Conservation (phyloP, 1,140 invertebrate genomes). For the Panonychus citri region DNA sequence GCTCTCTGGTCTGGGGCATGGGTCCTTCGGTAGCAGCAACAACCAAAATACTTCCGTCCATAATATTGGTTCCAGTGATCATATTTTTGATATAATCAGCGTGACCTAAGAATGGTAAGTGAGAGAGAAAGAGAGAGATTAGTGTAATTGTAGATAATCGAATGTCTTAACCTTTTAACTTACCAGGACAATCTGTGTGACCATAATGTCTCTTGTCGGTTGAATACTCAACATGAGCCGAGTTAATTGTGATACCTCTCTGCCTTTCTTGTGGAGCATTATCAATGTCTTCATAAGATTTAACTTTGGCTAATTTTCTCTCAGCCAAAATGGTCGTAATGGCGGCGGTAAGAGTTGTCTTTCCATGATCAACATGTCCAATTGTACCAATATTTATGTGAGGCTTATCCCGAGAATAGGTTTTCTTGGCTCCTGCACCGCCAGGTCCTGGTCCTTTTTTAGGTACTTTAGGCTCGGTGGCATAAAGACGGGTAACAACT, state of each 20-base stretch:
- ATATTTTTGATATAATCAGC: constrained; percentile 99
- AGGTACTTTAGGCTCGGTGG: neutral
- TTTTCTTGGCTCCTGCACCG: neutral
- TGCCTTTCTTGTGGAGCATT: constrained; percentile 78
- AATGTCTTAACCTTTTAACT: neutral
- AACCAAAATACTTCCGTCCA: constrained; percentile 96
- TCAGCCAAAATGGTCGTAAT: constrained; percentile 77
- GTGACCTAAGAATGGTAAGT: constrained; percentile 34
- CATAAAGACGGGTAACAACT: neutral
- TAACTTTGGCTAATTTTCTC: constrained; percentile 46
- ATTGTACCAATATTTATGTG: constrained; percentile 39
- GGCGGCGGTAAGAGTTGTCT: constrained; percentile 87
- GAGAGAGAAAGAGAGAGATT: neutral
- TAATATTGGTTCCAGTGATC: constrained; percentile 93
- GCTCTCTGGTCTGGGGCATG: constrained; percentile 97
- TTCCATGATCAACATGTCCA: constrained; percentile 95
- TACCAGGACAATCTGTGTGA: constrained; percentile 38
- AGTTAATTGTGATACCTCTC: constrained; percentile 90
- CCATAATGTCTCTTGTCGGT: constrained; percentile 66
- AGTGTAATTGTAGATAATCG: too few species aligned
- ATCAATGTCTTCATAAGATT: constrained; percentile 79
- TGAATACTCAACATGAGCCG: constrained; percentile 69
- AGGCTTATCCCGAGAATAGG: constrained; percentile 12
- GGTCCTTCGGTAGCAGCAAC: constrained; percentile 96
- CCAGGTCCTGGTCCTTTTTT: neutral